Evolutionary conservation across 2,888 invertebrate genomes (phyloP), one percentile per base, ranked within the genome.

Genomic region (Lagria hirta): DNA sequence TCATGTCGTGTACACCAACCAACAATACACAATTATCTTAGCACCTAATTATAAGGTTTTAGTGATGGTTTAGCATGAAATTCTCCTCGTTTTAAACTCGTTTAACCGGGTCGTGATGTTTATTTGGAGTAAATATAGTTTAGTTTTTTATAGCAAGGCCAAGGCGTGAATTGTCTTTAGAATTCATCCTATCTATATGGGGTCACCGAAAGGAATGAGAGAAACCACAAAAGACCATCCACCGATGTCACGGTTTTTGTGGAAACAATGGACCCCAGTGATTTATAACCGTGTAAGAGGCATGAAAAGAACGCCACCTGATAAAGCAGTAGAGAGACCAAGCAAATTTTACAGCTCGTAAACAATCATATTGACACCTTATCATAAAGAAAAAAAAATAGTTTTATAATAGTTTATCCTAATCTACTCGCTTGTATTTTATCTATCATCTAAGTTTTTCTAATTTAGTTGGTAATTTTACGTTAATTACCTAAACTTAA

Each of bases 251-350:
- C 40, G 46, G 49, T 26, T 50, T 50, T 50, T 46, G 41, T 49
- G 53, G 52, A 55, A 53, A 55, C 53, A 55, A 55, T 46, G 42
- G 48, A 37, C 35, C 40, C 37, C 42, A 43, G 50, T 50, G 55
- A 55, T 55, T 53, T 55, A 55, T 35, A 23, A 35, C 48, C 40
- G 48, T 33, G 42, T 42, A 43, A 48, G 47, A 41, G 48, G 35
- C 42, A n/a, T n/a, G 37, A 36, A 37, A 15, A 15, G 23, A 10
- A 8, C 6, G 42, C 29, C 44, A 38, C 30, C 34, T 21, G 35
- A 40, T 5, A 20, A 24, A 38, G 33, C 23, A 27, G 26, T 17
- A 36, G 12, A 27, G 7, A 12, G 26, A 34, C n/a, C n/a, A n/a
- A n/a, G n/a, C n/a, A n/a, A n/a, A n/a, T 24, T 12, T 24, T 24